Conservation (phyloP, 1,140 invertebrate species). For the Stegodyphus mimosarum region DNA sequence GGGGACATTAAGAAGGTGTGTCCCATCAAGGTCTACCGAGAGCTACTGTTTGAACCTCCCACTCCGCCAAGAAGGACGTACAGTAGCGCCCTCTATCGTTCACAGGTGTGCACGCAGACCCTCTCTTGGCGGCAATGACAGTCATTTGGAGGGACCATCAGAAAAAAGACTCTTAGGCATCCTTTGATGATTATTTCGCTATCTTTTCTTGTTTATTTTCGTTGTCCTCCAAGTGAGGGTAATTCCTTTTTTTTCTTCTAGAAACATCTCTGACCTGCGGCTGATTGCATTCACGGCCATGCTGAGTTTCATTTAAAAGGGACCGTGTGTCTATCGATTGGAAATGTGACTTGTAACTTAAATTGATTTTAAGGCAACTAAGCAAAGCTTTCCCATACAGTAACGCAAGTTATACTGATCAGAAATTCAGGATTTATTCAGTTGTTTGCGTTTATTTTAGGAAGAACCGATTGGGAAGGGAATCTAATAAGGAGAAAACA, state of each 20-base stretch:
- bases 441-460: too few species aligned
- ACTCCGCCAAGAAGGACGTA: constrained; percentile 41
- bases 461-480: too few species aligned
- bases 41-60: constrained; percentile 53
- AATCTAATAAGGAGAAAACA: too few species aligned
- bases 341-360: not conserved
- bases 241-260: not conserved
- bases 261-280: not conserved
- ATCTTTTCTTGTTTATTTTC: constrained; percentile 42
- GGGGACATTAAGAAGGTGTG: constrained; percentile 43
- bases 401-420: too few species aligned
- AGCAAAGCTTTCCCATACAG: too few species aligned
- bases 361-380: too few species aligned
- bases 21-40: constrained; percentile 53
- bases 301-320: not conserved
- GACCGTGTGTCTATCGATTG: not conserved
- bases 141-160: constrained; percentile 25
- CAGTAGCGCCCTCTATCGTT: constrained; percentile 51
- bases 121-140: constrained; percentile 25
- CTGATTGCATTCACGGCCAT: not conserved
- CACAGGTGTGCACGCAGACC: constrained; percentile 43
- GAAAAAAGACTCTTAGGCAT: not conserved
- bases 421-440: too few species aligned
- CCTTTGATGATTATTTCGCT: constrained; percentile 12
- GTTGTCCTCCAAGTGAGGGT: not conserved